A percentile compares a stretch with the other conserved stretches of the same genome.
phyloP scores from a whole-genome alignment of 2,888 invertebrate genomes.

The Limnephilus auricula region DNA sequence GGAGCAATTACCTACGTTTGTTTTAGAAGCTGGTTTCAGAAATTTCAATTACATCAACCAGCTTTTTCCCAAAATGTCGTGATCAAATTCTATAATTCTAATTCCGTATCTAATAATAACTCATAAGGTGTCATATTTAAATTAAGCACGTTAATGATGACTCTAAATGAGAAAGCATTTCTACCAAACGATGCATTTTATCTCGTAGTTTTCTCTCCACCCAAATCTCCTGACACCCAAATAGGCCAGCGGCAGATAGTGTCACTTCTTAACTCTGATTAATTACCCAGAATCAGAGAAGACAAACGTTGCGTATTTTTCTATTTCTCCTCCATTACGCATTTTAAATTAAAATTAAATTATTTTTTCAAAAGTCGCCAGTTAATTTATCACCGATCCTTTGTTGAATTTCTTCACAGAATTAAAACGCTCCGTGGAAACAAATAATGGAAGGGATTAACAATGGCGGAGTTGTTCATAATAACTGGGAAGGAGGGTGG shows the following conservation, averaged over 20 bases:
- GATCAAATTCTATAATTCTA: neutral
- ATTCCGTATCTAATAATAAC: neutral
- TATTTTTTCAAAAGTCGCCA: neutral
- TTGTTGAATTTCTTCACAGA: conserved; percentile 12
- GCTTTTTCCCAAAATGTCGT: neutral
- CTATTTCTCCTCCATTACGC: neutral
- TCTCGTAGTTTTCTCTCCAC: neutral
- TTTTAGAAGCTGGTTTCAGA: neutral
- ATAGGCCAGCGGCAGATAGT: conserved; percentile 35
- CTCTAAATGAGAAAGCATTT: neutral
- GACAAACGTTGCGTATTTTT: conserved; percentile 9
- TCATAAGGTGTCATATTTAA: neutral
- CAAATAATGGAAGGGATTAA: conserved; percentile 24
- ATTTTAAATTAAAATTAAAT: conserved; percentile 4
- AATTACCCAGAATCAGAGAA: conserved; percentile 14
- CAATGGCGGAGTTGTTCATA: neutral
- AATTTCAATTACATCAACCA: neutral
- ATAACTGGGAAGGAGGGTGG: neutral
- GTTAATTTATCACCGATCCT: neutral
- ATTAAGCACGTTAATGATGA: conserved; percentile 17
- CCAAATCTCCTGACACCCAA: conserved; percentile 19
- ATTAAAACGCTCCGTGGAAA: conserved; percentile 28
- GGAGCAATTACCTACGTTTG: neutral
- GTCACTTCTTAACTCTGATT: conserved; percentile 36
- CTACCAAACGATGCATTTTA: conserved; percentile 28